These are phyloP conservation scores for Acinonyx jubatus DNA, from an alignment of 2,113 vertebrate species.

Conservation along the genomic window DNA sequence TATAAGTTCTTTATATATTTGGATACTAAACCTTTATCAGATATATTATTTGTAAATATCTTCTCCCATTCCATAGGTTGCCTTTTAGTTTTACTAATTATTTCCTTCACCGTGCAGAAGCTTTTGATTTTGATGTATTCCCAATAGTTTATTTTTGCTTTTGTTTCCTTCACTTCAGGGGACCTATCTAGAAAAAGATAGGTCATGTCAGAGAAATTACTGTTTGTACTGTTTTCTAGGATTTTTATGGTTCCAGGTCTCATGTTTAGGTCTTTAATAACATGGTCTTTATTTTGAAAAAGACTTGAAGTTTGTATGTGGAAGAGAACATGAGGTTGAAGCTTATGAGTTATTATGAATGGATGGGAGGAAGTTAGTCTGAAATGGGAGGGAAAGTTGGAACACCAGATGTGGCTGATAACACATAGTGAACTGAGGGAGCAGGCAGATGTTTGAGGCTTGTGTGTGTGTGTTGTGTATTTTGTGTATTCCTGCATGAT, in stretches of 20 bases:
- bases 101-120: neutral
- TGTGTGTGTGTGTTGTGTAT: neutral
- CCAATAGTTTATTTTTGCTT: neutral
- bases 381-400: neutral
- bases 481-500: neutral
- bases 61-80: neutral
- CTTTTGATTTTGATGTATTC: neutral
- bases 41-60: neutral
- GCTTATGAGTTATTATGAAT: neutral
- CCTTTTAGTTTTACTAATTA: neutral
- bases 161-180: neutral
- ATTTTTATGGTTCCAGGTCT: neutral
- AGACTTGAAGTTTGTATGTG: neutral
- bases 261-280: neutral
- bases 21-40: neutral
- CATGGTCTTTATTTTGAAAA: neutral
- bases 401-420: neutral
- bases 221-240: neutral
- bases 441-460: neutral
- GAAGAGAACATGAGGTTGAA: neutral
- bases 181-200: neutral
- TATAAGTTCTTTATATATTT: neutral
- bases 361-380: neutral
- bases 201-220: neutral
- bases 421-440: neutral